Evolutionary conservation across 2,797 vertebrate species (phyloP), one percentile per base, ranked within the genome.

Genomic region (Lagocephalus sceleratus): DNA sequence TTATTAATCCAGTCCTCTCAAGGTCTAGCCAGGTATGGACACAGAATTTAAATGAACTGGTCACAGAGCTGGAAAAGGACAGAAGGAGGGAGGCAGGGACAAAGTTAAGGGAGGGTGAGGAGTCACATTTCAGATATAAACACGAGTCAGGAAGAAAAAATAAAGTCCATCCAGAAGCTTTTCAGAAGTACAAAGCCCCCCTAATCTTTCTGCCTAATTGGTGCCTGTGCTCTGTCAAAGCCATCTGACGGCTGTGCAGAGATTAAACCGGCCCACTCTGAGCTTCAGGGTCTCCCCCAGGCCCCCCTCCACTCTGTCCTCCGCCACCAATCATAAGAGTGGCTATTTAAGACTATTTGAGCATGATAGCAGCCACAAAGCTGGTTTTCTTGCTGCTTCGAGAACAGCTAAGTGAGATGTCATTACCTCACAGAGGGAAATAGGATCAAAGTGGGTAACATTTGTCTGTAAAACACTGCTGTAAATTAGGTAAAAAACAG

Each of bases 11-110:
- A 62, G 57, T 67, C 46, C 75, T 76, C 74, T 78, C 72, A 45
- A 65, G 47, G 86, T 89, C 86, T 86, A 77, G 83, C 77, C 85
- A 79, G 74, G 75, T 86, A 63, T 89, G 85, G 85, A 81, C 75
- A 8, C 68, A 20, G 42, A 44, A 10, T 63, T 79, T 79, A 47
- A 63, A 54, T 51, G 47, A 63, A 42, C 62, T 25, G 66, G 59
- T 64, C 22, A 26, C 6, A 32, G 44, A 20, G 50, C 56, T 63
- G 29, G 20, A 51, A 19, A 51, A 47, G 47, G 54, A 64, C 53
- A 39, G 20, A 20, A 44, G 20, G 51, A 48, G 26, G 41, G 39
- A 51, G 45, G 59, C 32, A 42, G 73, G 59, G 62, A 29, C 40
- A 19, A 45, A 50, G 71, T 72, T 57, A 74, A 46, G 52, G 63